Percentiles rank a stretch among this genome's conserved stretches.
Evolutionary conservation across 1,140 invertebrate species (phyloP).

Genomic region (Drosophila yakuba): DNA sequence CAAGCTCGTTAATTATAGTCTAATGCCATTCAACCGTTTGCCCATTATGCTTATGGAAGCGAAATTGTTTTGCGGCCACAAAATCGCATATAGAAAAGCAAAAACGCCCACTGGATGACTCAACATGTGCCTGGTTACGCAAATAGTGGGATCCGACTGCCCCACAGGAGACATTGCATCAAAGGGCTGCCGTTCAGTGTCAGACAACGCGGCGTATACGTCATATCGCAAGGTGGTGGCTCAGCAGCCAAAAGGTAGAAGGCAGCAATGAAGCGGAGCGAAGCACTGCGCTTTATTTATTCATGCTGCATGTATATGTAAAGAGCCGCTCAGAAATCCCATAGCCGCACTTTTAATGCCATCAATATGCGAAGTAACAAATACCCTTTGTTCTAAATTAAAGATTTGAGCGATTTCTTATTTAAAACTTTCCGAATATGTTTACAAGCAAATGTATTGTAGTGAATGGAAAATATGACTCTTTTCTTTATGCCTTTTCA

Average conservation of each 20-base stretch:
- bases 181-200: constrained; percentile 51
- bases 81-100: constrained; percentile 12
- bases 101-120: constrained; percentile 51
- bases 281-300: constrained; percentile 68
- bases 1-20: constrained; percentile 71
- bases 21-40: constrained; percentile 47
- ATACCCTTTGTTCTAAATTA: neutral
- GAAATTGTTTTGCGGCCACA: constrained; percentile 56
- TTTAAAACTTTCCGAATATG: too few relatives aligned
- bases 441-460: too few relatives aligned
- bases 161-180: constrained; percentile 73
- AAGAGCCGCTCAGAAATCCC: constrained; percentile 37
- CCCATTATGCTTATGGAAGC: constrained; percentile 44
- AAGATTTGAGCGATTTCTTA: too few relatives aligned
- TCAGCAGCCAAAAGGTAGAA: constrained; percentile 41
- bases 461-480: too few relatives aligned
- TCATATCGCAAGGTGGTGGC: constrained; percentile 46
- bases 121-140: constrained; percentile 76
- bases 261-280: constrained; percentile 39
- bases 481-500: too few relatives aligned
- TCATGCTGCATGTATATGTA: constrained; percentile 62
- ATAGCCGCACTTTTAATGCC: neutral
- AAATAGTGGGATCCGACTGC: constrained; percentile 62
- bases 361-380: neutral
- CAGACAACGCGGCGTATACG: constrained; percentile 70